Evolutionary conservation across 2,797 vertebrate genomes (phyloP), one percentile per base, ranked within the genome.

Genomic region (Prionace glauca): DNA sequence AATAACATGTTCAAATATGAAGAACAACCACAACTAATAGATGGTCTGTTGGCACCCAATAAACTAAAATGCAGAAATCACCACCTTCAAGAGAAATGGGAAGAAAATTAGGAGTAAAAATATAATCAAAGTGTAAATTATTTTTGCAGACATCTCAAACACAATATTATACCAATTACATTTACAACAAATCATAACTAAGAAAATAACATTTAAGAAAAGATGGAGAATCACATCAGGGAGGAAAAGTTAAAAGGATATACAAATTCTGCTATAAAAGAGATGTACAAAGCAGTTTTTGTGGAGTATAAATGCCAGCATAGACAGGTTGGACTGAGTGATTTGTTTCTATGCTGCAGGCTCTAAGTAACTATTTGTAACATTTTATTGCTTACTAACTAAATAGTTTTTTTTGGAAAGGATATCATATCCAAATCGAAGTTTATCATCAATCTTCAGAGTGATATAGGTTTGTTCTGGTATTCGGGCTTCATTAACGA

Each of bases 351-450:
- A 8, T 67, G n/a, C 8, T 67, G 8, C 67, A 4, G 32, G 20
- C 90, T 1, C 24, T 0, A 65, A 2, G 29, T 2, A 77, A 77
- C 29, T 65, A 92, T 92, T 92, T 90, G 56, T 32, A 92, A 92
- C n/a, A 69, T 92, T 69, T 92, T n/a, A 67, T 10, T 36, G n/a
- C 36, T 92, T 41, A 92, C 62, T n/a, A 92, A 41, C 29, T 32
- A 36, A 26, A 88, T 32, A 62, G n/a, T 12, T 24, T 67, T 45
- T 20, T 60, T 69, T 77, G 32, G 71, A 18, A 97, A 99, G 99
- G 99, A 99, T 99, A 99, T 99, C 99, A 98, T 99, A 99, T 97
- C 99, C 99, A 98, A 99, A 99, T 98, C 99, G 98, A 96, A 99
- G 96, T 97, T 99, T 99, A 97, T 99, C 99, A 97, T 99, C 99